These are phyloP conservation scores for Hyles vespertilio DNA, from an alignment of 1,140 invertebrate genomes.

Conservation along the genomic window DNA sequence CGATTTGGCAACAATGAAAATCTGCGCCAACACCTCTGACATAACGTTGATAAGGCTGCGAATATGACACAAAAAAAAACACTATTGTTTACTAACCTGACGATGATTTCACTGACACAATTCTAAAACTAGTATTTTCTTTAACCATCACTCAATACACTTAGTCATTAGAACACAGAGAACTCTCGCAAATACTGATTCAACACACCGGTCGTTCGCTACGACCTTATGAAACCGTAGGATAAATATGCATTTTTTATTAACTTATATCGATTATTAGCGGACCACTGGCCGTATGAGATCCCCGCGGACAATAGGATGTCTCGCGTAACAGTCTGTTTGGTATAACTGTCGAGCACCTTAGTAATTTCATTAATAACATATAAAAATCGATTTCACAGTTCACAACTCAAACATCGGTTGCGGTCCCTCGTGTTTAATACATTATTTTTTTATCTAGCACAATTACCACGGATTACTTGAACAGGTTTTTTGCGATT, in stretches of 20 bases:
- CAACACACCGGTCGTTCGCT: constrained; percentile 43
- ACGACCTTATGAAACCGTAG: constrained; percentile 60
- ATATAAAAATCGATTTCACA: constrained; percentile 70
- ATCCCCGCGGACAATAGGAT: constrained; percentile 33
- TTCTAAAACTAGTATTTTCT: constrained; percentile 17
- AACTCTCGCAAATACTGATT: constrained; percentile 26
- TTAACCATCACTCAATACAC: constrained; percentile 31
- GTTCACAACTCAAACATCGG: constrained; percentile 63
- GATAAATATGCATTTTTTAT: constrained; percentile 74
- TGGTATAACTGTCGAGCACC: constrained; percentile 62
- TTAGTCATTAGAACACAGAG: constrained; percentile 31
- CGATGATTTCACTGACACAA: constrained; percentile 12
- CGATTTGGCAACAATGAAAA: too few species aligned
- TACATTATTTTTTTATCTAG: constrained; percentile 51
- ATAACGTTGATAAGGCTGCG: too few species aligned
- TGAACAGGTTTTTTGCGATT: too few species aligned
- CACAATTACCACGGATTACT: not conserved
- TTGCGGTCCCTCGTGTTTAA: constrained; percentile 62
- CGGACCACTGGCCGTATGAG: constrained; percentile 19
- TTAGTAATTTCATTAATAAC: constrained; percentile 73
- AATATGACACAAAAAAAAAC: not conserved
- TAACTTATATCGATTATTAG: constrained; percentile 63
- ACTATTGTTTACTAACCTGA: constrained; percentile 34
- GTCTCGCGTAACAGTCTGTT: constrained; percentile 41
- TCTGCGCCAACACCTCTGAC: too few species aligned